Conservation (phyloP, 2,113 vertebrate species). For the Menidia beryllina region DNA sequence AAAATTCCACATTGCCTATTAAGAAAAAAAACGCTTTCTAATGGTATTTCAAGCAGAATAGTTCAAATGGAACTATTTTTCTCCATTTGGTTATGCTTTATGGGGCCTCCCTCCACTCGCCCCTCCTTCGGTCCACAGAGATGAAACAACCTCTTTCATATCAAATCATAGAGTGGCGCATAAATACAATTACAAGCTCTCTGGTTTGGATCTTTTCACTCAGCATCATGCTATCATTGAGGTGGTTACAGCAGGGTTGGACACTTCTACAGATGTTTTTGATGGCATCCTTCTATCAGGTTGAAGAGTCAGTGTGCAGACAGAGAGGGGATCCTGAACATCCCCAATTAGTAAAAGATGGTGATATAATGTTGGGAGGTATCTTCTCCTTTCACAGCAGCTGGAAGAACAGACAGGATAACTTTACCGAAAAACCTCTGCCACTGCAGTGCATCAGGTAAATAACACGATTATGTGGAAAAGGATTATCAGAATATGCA, state of each 20-base stretch:
- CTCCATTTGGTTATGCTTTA: no score
- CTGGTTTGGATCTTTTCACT: neutral
- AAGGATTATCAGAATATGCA: accelerated
- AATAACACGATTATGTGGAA: no score
- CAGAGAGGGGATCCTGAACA: conserved; percentile 57
- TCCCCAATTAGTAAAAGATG: conserved; percentile 62
- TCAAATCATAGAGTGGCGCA: no score
- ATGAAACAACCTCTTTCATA: no score
- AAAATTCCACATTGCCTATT: no score
- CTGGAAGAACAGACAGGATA: conserved; percentile 51
- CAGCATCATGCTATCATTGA: conserved; percentile 48
- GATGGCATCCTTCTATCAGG: conserved; percentile 42
- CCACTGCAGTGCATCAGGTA: conserved; percentile 76
- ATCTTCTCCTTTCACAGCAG: conserved; percentile 77
- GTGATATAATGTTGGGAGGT: conserved; percentile 74
- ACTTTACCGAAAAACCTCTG: conserved; percentile 61
- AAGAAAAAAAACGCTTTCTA: no score
- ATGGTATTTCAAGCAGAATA: no score
- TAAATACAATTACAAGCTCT: conserved; percentile 33
- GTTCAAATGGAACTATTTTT: no score
- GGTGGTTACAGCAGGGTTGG: conserved; percentile 59
- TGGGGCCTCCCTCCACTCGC: no score
- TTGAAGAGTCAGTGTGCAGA: conserved; percentile 54
- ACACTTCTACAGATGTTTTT: conserved; percentile 60
- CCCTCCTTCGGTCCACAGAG: no score